These are phyloP conservation scores for Drosophila maculinotata DNA, from an alignment of 2,888 invertebrate species.

Conservation along the genomic window DNA sequence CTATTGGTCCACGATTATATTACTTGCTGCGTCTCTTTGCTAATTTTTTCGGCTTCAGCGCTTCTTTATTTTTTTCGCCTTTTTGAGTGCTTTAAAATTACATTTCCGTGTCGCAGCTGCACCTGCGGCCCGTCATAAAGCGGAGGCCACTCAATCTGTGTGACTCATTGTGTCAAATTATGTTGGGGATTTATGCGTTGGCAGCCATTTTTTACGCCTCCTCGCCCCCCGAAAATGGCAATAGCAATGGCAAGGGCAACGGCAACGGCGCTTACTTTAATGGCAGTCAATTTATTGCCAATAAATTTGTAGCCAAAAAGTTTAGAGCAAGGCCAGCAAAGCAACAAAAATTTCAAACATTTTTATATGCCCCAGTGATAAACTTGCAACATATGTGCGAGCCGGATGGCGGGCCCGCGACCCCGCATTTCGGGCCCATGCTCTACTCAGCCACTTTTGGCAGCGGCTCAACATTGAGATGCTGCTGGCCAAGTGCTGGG, in stretches of 20 bases:
- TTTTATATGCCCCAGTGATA: slow-evolving; percentile 77
- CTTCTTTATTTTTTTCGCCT: slow-evolving; percentile 19
- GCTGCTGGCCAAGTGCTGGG: slow-evolving; percentile 31
- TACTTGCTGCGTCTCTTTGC: slow-evolving; percentile 37
- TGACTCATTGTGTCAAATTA: slow-evolving; percentile 81
- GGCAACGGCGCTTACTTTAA: slow-evolving; percentile 67
- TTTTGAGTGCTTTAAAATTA: slow-evolving; percentile 76
- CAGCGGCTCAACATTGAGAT: slow-evolving; percentile 60
- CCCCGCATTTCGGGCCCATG: slow-evolving; percentile 23
- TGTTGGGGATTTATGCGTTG: slow-evolving; percentile 80
- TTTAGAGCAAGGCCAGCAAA: slow-evolving; percentile 73
- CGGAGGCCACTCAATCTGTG: slow-evolving; percentile 72
- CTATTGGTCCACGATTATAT: slow-evolving; percentile 75
- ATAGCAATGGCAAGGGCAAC: slow-evolving; percentile 18
- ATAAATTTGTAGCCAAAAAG: slow-evolving; percentile 82
- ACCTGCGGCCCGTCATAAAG: slow-evolving; percentile 68
- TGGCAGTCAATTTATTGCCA: slow-evolving; percentile 81
- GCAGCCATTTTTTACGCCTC: slow-evolving; percentile 70
- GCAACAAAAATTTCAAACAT: slow-evolving; percentile 63
- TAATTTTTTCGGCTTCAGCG: slow-evolving; percentile 58
- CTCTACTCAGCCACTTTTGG: slow-evolving; percentile 59
- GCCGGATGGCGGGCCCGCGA: slow-evolving; percentile 13
- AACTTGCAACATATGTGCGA: slow-evolving; percentile 76
- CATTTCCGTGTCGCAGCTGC: slow-evolving; percentile 76
- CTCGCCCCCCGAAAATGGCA: background rate